These are phyloP conservation scores for Thunnus maccoyii DNA, from an alignment of 2,113 vertebrate species.

Conservation along the genomic window DNA sequence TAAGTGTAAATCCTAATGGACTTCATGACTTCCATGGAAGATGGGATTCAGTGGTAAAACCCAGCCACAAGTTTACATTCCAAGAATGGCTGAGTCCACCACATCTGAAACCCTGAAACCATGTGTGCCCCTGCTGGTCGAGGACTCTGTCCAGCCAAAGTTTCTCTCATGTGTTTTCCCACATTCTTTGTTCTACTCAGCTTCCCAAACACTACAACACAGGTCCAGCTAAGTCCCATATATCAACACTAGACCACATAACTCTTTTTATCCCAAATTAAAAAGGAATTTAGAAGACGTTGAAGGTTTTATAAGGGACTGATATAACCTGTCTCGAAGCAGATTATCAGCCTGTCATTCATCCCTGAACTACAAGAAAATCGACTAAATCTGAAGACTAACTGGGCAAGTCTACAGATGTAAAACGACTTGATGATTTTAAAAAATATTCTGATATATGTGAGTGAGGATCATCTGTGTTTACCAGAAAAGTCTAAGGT, in stretches of 20 bases:
- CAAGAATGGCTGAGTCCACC: background rate
- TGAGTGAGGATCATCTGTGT: background rate
- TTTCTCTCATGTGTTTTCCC: background rate
- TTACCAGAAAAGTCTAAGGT: background rate
- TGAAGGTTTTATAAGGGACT: background rate
- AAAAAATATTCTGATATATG: no score
- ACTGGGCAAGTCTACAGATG: no score
- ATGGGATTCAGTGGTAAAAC: conserved; percentile 7
- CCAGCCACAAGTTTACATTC: no score
- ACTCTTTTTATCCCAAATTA: no score
- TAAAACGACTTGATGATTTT: no score
- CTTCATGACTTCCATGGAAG: background rate
- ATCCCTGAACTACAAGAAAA: no score
- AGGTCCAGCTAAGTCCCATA: background rate
- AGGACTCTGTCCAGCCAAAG: background rate
- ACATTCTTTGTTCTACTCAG: no score
- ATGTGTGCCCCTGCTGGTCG: background rate
- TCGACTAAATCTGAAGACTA: no score
- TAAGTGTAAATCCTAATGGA: background rate
- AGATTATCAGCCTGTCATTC: background rate
- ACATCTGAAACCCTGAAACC: background rate
- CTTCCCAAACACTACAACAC: background rate
- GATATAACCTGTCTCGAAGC: background rate
- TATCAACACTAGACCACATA: background rate
- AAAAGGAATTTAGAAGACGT: background rate